Evolutionary conservation across 2,888 invertebrate species (phyloP), one percentile per base, ranked within the genome.

Genomic region (Morpho achilles): DNA sequence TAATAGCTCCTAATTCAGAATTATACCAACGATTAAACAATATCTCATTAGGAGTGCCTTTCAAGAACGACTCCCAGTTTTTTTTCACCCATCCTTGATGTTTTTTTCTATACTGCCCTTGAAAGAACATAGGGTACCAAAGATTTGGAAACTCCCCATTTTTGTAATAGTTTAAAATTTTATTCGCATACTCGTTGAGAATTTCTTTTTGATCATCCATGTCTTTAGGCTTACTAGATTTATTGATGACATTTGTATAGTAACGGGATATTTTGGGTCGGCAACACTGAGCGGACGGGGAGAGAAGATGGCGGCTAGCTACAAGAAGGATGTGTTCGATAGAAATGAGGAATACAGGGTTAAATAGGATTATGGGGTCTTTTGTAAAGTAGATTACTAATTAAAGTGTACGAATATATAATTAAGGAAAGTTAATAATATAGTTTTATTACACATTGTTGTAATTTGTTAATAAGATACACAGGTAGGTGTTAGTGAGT

Each of bases 81-180:
- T 79, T 73, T 9, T 69, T 67, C 3, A 82, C 68, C 85, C 85
- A 85, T 3, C 65, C 67, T 53, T 63, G 57, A n/a, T 66, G 60
- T 40, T 69, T 67, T 48, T 62, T 62, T n/a, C 69, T 62, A 62
- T 69, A 70, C 8, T 56, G 66, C 2, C 69, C 68, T 9, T 69
- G 60, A 65, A 75, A 74, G 65, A 83, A 87, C 82, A 83, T 79
- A 0, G 83, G 82, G 60, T 83, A 86, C 84, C 84, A 85, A 60
- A 68, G 58, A 60, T 70, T 69, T 4, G 74, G 74, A n/a, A 46
- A 60, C 22, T 67, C 62, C 61, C 83, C 82, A 70, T 75, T 75
- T 56, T 74, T 66, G 61, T 77, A 84, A 63, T 77, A 75, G 8
- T 65, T 50, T 22, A 68, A 61, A 48, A 81, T 70, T 45, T 67